Base-by-base conservation (phyloP, 1,140 invertebrate genomes). In the Zaprionus inermis region DNA sequence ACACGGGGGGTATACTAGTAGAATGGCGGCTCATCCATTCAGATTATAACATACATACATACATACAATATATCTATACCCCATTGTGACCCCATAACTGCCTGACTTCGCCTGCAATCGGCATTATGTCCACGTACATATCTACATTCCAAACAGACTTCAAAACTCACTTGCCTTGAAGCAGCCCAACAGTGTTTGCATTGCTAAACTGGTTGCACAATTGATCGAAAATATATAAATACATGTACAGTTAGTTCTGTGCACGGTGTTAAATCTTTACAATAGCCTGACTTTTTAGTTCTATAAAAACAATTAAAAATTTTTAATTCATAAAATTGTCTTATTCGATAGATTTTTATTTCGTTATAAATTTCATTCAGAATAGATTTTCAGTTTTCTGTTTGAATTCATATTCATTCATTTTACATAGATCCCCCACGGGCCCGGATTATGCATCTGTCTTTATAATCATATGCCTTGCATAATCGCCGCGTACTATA, bases 381-480 rank as follows among this genome's bases (percentile, higher is more conserved):
- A 28, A 28, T 28, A 28, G 5, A 28, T 28, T 24, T 24, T 2
- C 22, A 24, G 6, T 1, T 38, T 7, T 12, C 3, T n/a, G 0
- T 14, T 6, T 38, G 18, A n/a, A 32, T 16, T 30, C 12, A 34
- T 34, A 12, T 28, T 52, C 49, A 65, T 79, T 84, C 76, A 28
- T 97, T n/a, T n/a, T n/a, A n/a, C n/a, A n/a, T n/a, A n/a, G n/a
- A n/a, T n/a, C n/a, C n/a, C 96, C 95, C 95, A 96, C 7, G 97
- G 93, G 10, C 96, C 96, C 38, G 95, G 93, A 91, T 98, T 97
- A 88, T 96, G 97, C 95, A 98, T 96, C 93, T 97, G 97, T n/a
- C 95, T 96, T 81, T 97, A 95, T 92, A 98, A 98, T 99, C 98
- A 91, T 99, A 98, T 0, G 97, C 97, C 46, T 97, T 96, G 92